Percentiles rank a stretch among this genome's conserved stretches.
Conservation (phyloP, 92 coral and sea anemone species). For the Micromussa lordhowensis region DNA sequence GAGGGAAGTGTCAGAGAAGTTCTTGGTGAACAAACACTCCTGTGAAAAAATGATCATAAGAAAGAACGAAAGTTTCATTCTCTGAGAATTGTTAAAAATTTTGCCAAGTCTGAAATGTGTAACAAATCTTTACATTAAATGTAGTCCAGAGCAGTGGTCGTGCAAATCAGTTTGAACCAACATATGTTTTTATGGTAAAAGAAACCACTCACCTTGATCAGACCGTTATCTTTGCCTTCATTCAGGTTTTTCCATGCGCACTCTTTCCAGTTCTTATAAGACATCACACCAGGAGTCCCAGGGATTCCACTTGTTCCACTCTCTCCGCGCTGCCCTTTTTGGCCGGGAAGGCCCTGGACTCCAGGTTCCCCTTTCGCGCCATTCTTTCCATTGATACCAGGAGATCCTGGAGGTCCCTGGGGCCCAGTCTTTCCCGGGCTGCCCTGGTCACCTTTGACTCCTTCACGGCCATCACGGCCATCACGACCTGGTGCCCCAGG, state of each 20-base stretch:
- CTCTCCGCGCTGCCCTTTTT: not conserved
- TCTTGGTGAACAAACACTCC: conserved; percentile 27
- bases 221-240: not conserved
- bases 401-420: not conserved
- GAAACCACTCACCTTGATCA: not conserved
- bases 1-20: conserved; percentile 24
- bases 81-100: too few relatives aligned
- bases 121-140: too few relatives aligned
- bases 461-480: not conserved
- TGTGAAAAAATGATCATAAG: too few relatives aligned
- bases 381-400: not conserved
- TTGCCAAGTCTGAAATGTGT: too few relatives aligned
- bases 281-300: not conserved
- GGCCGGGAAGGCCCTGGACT: not conserved
- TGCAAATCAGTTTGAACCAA: not conserved
- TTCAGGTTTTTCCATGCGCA: not conserved
- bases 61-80: too few relatives aligned
- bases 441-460: not conserved
- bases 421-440: not conserved
- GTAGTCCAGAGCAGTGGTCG: too few relatives aligned
- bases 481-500: conserved; percentile 10
- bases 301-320: not conserved
- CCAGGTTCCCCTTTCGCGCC: not conserved
- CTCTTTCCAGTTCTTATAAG: not conserved
- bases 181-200: not conserved